These are phyloP conservation scores for Protobothrops mucrosquamatus DNA, from an alignment of 2,113 vertebrate species.

Conservation along the genomic window DNA sequence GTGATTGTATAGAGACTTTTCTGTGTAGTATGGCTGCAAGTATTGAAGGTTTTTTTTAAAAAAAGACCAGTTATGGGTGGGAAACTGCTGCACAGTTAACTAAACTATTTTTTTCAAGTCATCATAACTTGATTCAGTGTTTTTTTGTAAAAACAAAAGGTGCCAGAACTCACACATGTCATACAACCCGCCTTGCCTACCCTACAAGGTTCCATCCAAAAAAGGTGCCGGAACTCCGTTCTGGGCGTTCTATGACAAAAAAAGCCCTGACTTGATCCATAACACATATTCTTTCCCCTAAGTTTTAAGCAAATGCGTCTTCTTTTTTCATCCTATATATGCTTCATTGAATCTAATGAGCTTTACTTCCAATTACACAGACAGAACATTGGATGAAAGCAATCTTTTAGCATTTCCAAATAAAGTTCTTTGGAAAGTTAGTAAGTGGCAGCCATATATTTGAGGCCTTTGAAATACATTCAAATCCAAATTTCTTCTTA, in stretches of 20 bases:
- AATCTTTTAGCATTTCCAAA: neutral
- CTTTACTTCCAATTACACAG: neutral
- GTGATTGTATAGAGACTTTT: neutral
- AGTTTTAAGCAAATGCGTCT: neutral
- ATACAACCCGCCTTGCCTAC: no score
- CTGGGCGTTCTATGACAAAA: no score
- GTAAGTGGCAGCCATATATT: neutral
- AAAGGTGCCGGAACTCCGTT: no score
- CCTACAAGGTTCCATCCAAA: no score
- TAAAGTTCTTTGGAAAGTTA: neutral
- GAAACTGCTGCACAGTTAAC: neutral
- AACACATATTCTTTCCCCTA: neutral
- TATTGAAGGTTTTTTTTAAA: neutral
- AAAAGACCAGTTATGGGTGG: neutral
- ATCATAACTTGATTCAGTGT: neutral
- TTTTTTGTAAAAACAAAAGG: no score
- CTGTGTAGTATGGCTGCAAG: neutral
- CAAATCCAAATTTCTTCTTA: neutral
- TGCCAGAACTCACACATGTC: no score
- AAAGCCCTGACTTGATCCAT: neutral
- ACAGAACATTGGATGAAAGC: neutral
- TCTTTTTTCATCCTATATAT: neutral
- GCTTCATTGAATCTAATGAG: neutral
- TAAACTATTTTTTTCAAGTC: neutral
- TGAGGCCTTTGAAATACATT: neutral